phyloP scores from a whole-genome alignment of 2,113 vertebrate species.

The Perognathus longimembris region DNA sequence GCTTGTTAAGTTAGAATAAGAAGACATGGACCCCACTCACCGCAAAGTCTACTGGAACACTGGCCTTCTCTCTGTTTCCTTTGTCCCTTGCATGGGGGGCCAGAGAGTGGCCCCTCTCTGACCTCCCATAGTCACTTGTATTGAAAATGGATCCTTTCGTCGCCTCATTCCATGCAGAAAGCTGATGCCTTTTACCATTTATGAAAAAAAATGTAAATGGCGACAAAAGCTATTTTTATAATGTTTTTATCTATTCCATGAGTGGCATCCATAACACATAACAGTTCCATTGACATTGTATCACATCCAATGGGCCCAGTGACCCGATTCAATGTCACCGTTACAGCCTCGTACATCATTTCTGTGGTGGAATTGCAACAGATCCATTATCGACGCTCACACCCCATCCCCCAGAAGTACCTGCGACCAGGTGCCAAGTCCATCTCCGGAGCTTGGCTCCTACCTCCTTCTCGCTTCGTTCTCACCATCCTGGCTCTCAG shows the following conservation, averaged over 20 bases:
- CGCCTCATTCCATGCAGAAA: constrained; percentile 63
- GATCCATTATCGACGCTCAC: constrained; percentile 73
- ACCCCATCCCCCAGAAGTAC: constrained; percentile 53
- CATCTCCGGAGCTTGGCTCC: not conserved
- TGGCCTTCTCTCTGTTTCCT: rapidly evolving
- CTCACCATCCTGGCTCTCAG: not conserved
- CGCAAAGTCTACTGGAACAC: no score
- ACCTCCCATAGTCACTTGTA: constrained; percentile 53
- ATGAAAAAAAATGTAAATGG: constrained; percentile 81
- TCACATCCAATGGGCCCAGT: constrained; percentile 87
- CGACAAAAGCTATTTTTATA: constrained; percentile 87
- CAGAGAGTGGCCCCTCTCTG: not conserved
- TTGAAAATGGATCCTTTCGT: constrained; percentile 17
- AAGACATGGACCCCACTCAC: rapidly evolving
- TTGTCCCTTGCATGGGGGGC: not conserved
- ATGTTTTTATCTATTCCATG: constrained; percentile 88
- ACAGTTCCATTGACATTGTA: constrained; percentile 88
- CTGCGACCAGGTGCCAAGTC: constrained; percentile 39
- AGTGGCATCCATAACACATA: constrained; percentile 89
- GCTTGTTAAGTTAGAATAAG: not conserved
- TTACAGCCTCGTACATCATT: constrained; percentile 86
- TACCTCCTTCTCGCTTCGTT: not conserved
- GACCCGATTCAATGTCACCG: constrained; percentile 89
- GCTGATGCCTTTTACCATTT: constrained; percentile 80
- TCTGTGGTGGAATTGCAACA: constrained; percentile 71